phyloP scores from a whole-genome alignment of 1,140 invertebrate genomes.

The Atta texana region DNA sequence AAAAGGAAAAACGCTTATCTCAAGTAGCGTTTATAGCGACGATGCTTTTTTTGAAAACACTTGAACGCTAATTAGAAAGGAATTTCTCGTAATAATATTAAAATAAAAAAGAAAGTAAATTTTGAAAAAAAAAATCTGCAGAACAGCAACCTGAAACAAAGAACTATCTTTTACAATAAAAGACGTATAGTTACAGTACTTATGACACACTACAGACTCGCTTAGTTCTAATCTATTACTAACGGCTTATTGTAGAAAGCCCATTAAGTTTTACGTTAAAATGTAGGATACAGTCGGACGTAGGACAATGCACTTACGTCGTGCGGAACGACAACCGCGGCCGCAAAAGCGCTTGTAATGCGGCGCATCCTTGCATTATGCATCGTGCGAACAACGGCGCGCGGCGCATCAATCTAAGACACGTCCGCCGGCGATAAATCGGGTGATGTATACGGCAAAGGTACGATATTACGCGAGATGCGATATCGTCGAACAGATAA shows the following conservation, averaged over 20 bases:
- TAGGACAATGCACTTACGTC: constrained; percentile 58
- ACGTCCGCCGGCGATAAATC: constrained; percentile 71
- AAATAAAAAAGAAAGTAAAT: too few relatives aligned
- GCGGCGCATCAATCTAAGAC: constrained; percentile 65
- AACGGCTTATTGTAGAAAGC: too few relatives aligned
- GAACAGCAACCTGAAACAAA: too few relatives aligned
- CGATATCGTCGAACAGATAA: constrained; percentile 70
- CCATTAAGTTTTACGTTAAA: constrained; percentile 37
- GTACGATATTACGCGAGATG: constrained; percentile 37
- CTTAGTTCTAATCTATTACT: too few relatives aligned
- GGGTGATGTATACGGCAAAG: constrained; percentile 61
- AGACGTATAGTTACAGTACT: too few relatives aligned
- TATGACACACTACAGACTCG: too few relatives aligned
- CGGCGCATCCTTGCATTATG: constrained; percentile 59
- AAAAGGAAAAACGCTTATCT: constrained; percentile 16
- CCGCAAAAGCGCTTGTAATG: constrained; percentile 38
- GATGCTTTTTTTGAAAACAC: too few relatives aligned
- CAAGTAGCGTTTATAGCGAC: neutral
- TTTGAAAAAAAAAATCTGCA: too few relatives aligned
- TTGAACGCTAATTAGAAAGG: too few relatives aligned
- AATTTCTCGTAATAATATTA: too few relatives aligned
- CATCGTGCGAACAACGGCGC: constrained; percentile 61
- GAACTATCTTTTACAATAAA: too few relatives aligned
- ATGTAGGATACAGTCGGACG: constrained; percentile 40
- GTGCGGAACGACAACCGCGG: constrained; percentile 52